Evolutionary conservation across 2,888 invertebrate genomes (phyloP).

Genomic region (Gastracanthus pulcherrimus): DNA sequence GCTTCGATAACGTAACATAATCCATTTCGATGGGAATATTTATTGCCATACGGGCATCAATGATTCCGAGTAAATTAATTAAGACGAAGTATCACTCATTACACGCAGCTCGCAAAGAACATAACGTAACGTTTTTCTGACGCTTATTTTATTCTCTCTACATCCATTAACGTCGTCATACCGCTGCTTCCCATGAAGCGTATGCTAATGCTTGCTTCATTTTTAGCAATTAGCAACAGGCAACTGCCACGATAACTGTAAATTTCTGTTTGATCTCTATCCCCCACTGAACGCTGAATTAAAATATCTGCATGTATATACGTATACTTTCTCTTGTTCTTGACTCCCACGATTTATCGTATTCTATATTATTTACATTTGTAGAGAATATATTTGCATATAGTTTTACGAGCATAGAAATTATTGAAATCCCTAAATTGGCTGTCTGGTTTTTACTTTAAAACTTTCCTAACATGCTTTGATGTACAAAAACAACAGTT

Average conservation of each 20-base stretch:
- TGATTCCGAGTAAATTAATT: constrained; percentile 24
- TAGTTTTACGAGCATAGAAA: neutral
- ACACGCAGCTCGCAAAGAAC: neutral
- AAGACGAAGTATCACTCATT: constrained; percentile 29
- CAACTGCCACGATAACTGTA: constrained; percentile 27
- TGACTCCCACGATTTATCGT: constrained; percentile 32
- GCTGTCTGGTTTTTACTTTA: too few species aligned
- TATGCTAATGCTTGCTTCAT: constrained; percentile 37
- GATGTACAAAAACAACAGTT: too few species aligned
- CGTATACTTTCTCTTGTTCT: neutral
- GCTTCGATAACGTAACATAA: neutral
- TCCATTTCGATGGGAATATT: neutral
- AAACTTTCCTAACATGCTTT: too few species aligned
- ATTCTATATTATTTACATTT: neutral
- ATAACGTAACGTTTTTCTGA: neutral
- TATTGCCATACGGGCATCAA: neutral
- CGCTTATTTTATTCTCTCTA: constrained; percentile 5
- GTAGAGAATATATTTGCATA: neutral
- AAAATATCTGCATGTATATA: neutral
- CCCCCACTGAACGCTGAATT: neutral
- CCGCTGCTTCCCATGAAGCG: neutral
- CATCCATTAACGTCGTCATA: constrained; percentile 27
- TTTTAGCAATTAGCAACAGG: constrained; percentile 40
- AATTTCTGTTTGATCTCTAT: neutral
- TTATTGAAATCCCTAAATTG: neutral